Conservation (phyloP, 2,888 invertebrate species). For the Fissipunctia ypsillon region DNA sequence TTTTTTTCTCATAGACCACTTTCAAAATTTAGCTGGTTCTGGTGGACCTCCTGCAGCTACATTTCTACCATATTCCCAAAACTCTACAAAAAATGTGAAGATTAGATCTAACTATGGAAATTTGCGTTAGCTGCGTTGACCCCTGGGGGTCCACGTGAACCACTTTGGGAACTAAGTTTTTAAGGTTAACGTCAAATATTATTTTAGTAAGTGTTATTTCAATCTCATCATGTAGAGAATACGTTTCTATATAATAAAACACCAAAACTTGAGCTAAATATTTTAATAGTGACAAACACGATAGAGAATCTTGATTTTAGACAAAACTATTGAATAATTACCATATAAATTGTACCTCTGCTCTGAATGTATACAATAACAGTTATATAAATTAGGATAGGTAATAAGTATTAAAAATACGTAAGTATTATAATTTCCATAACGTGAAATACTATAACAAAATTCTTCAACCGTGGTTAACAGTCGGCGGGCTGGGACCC, state of each 20-base stretch:
- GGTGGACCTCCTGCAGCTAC: too few species aligned
- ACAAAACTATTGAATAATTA: conserved; percentile 38
- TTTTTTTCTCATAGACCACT: too few species aligned
- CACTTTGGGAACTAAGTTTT: too few species aligned
- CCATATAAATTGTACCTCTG: conserved; percentile 2
- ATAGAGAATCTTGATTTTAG: conserved; percentile 63
- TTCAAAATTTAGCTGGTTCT: too few species aligned
- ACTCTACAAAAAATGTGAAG: too few species aligned
- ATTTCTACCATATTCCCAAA: too few species aligned
- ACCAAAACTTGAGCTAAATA: conserved; percentile 63
- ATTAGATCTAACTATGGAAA: too few species aligned
- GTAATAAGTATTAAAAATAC: background rate
- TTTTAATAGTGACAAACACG: conserved; percentile 75
- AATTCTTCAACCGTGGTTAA: background rate
- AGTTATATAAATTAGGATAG: conserved; percentile 6
- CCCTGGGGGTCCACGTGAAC: too few species aligned
- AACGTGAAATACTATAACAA: conserved; percentile 7
- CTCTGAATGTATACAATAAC: conserved; percentile 16
- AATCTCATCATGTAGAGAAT: background rate
- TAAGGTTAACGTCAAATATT: too few species aligned
- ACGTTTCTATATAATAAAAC: conserved; percentile 60
- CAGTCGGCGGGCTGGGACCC: too few species aligned
- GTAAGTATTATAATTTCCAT: conserved; percentile 5
- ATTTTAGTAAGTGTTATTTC: background rate
- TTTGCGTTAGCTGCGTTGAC: too few species aligned